phyloP scores from a whole-genome alignment of 1,140 invertebrate genomes.

The Drosophila pseudoananassae region DNA sequence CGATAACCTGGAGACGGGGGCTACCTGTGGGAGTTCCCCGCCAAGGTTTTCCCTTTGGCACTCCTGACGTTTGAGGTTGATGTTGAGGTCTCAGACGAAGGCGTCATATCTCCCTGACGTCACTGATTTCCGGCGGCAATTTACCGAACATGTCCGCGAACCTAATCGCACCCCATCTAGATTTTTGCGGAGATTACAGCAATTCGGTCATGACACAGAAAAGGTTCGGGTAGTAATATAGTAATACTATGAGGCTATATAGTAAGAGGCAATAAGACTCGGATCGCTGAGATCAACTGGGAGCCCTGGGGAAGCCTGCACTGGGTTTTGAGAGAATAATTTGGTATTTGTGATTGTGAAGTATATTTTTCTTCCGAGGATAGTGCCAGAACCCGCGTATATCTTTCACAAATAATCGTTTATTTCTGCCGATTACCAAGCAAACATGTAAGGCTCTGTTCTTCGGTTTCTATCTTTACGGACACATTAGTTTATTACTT shows the following conservation, averaged over 20 bases:
- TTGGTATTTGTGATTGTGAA: too few relatives aligned
- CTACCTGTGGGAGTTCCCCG: not conserved
- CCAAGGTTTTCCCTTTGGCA: slow-evolving; percentile 11
- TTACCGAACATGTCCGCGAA: slow-evolving; percentile 25
- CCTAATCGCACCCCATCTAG: slow-evolving; percentile 20
- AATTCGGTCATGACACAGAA: slow-evolving; percentile 20
- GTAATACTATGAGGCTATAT: not conserved
- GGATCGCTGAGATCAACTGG: not conserved
- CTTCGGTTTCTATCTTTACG: slow-evolving; percentile 24
- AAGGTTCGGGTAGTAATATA: not conserved
- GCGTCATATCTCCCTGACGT: slow-evolving; percentile 37
- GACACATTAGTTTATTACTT: slow-evolving; percentile 33
- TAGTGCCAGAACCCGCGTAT: not conserved
- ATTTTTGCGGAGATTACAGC: slow-evolving; percentile 25
- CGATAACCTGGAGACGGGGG: not conserved
- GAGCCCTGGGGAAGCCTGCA: not conserved
- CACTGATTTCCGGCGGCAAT: slow-evolving; percentile 47
- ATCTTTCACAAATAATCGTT: not conserved
- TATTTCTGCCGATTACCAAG: not conserved
- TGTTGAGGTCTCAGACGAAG: not conserved
- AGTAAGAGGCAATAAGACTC: not conserved
- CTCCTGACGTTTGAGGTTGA: not conserved
- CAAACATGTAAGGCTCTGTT: slow-evolving; percentile 6
- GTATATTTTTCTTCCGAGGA: too few relatives aligned
- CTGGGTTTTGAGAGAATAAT: too few relatives aligned